These are phyloP conservation scores for Mola mola DNA, from an alignment of 2,113 vertebrate genomes.

Conservation along the genomic window DNA sequence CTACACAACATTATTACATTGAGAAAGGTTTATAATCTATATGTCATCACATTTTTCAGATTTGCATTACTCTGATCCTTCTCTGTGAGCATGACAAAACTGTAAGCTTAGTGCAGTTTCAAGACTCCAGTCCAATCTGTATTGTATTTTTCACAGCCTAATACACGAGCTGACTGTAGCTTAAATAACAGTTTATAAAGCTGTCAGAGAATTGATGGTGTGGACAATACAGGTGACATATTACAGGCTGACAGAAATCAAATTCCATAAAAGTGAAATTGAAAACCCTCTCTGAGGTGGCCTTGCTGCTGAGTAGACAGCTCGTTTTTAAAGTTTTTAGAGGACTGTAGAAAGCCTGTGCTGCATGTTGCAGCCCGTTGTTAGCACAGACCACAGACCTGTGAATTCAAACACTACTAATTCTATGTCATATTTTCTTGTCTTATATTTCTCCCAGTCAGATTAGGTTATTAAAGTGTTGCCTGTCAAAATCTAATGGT, in stretches of 20 bases:
- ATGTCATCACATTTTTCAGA: no score
- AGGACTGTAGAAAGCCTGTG: constrained; percentile 50
- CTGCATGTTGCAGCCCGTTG: constrained; percentile 67
- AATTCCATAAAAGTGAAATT: constrained; percentile 86
- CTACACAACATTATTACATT: no score
- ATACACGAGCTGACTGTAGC: constrained; percentile 75
- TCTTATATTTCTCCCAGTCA: constrained; percentile 49
- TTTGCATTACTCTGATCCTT: background rate
- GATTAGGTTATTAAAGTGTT: constrained; percentile 23
- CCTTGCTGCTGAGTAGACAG: constrained; percentile 76
- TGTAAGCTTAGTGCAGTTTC: constrained; percentile 36
- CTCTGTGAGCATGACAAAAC: background rate
- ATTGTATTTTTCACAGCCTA: constrained; percentile 81
- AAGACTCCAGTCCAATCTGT: constrained; percentile 70
- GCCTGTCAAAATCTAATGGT: constrained; percentile 23
- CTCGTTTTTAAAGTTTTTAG: constrained; percentile 77
- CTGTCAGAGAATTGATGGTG: constrained; percentile 81
- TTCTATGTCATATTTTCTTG: constrained; percentile 45
- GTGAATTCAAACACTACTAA: constrained; percentile 35
- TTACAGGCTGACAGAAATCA: constrained; percentile 84
- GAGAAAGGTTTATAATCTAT: no score
- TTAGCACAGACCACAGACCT: constrained; percentile 10
- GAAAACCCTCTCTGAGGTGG: constrained; percentile 77
- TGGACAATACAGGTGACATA: constrained; percentile 82
- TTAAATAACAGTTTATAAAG: constrained; percentile 87